Base-by-base conservation (phyloP, 2,113 vertebrate genomes). In the Heterocephalus glaber region DNA sequence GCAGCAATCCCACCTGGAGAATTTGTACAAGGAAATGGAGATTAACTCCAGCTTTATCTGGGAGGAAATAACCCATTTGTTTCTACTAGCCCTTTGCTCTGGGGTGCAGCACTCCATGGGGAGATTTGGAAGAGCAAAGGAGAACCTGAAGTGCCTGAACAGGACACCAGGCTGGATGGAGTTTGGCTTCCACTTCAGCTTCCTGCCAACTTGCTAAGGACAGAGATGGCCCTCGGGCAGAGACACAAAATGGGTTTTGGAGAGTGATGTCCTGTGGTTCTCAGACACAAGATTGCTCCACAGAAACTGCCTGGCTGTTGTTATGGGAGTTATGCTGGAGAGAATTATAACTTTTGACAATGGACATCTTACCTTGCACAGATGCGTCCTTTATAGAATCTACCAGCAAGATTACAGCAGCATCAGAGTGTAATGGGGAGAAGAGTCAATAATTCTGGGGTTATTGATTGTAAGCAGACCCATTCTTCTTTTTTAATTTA, bases 401-500 rank as follows among this genome's bases (percentile, higher is more conserved):
- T 97, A 96, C 97, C 33, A 95, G 56, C 94, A 79, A 96, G 97
- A 94, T 86, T 96, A 97, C 96, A 84, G 93, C 82, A 82, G 96
- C 72, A 92, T 84, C 94, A 92, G 96, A 63, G 95, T 60, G 95
- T 97, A 97, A 98, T 95, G 98, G 97, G 97, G 86, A 97, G 76
- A 97, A 76, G 92, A 97, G 98, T 98, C 98, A 96, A 97, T 98
- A 98, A 98, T 97, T 97, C 98, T 97, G 95, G 97, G 95, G 94
- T 96, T 98, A 98, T 98, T 97, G 98, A 98, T 97, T 98, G 96
- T 97, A 98, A 97, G 94, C 96, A 97, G 90, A 97, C 95, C 97
- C 92, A 97, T 98, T 98, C 97, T 98, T 98, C 97, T 98, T 98
- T 98, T 97, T 98, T 97, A 97, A 98, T 98, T 98, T 98, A 96